Conservation (phyloP, 2,888 invertebrate genomes). For the Mamestra brassicae region DNA sequence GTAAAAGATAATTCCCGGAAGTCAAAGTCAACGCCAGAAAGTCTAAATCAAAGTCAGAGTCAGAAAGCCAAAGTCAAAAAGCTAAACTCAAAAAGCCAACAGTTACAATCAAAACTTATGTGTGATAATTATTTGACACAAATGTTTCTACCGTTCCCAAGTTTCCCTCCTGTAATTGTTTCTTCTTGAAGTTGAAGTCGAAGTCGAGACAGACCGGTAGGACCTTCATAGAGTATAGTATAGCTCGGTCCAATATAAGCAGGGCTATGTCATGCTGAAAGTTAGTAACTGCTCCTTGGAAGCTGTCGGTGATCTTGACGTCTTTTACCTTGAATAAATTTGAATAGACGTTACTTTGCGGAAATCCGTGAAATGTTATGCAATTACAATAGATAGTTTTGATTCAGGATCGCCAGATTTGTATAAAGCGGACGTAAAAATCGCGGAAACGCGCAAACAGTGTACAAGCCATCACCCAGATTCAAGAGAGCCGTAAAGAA, state of each 20-base stretch:
- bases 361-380: no score
- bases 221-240: slow-evolving; percentile 12
- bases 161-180: slow-evolving; percentile 15
- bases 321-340: background rate
- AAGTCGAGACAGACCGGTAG: slow-evolving; percentile 24
- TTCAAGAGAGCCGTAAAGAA: no score
- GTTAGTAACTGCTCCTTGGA: background rate
- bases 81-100: background rate
- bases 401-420: no score
- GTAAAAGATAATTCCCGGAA: no score
- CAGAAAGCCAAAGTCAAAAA: no score
- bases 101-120: background rate
- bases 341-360: no score
- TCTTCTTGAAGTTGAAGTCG: background rate
- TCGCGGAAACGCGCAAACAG: no score
- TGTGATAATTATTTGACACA: background rate
- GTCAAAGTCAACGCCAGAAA: no score
- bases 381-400: no score
- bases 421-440: no score
- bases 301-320: background rate
- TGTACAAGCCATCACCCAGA: no score
- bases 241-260: background rate
- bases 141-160: slow-evolving; percentile 28
- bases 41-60: background rate
- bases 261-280: slow-evolving; percentile 23